Base-by-base conservation (phyloP, 2,888 invertebrate genomes). In the Neoascia interrupta region DNA sequence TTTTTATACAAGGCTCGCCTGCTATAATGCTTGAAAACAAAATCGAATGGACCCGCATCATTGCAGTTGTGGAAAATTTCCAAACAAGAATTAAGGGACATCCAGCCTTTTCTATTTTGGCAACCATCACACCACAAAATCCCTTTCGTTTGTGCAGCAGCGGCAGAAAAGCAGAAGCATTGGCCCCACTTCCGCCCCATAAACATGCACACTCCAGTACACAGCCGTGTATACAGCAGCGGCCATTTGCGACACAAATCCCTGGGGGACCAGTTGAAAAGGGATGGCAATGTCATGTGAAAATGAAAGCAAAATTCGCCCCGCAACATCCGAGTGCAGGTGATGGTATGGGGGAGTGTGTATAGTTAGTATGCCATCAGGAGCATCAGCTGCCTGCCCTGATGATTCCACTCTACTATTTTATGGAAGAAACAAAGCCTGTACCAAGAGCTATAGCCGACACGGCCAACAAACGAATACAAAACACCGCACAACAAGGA, bases 271-370 rank as follows among this genome's bases (percentile, higher is more conserved):
- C 64, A 47, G 60, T 60, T 60, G 64, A 76, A 79, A 79, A 73
- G 66, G 73, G 79, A 79, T 79, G 79, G 79, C 79, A 79, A 79
- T 79, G 79, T 79, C 79, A 79, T 73, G 56, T 79, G 79, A 79
- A 79, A 79, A 72, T 79, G 79, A 79, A 79, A 79, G 79, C 79
- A 61, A 66, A 79, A 28, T n/a, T 56, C 45, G 16, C 34, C 23
- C 26, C 26, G 23, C 10, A n/a, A 11, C 11, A 8, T 8, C 28
- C 8, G 45, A 10, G 6, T 49, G 28, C 3, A 8, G 4, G 11
- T n/a, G n/a, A n/a, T n/a, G n/a, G n/a, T 31, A 5, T 41, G 21
- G 19, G 41, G 36, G 21, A 8, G 8, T 31, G 58, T 58, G 8
- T 31, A 39, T 43, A 28, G 28, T 28, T 56, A 41, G 34, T 39